Evolutionary conservation across 1,140 invertebrate genomes (phyloP).

Genomic region (Cephus cinctus): DNA sequence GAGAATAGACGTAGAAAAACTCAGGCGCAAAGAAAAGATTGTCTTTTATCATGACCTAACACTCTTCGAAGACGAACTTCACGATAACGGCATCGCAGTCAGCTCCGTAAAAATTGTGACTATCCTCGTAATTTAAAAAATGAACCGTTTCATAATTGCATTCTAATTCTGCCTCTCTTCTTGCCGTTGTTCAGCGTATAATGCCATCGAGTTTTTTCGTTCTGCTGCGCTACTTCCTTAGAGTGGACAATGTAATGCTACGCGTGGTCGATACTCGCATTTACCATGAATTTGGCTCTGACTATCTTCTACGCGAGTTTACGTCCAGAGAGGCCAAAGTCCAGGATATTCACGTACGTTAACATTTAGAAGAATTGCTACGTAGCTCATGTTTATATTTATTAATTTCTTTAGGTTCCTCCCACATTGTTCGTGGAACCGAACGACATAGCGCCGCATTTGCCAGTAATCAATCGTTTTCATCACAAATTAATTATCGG

Average conservation of each 20-base stretch:
- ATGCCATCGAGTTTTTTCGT: slow-evolving; percentile 95
- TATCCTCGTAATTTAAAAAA: slow-evolving; percentile 4
- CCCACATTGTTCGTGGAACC: slow-evolving; percentile 56
- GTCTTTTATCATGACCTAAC: slow-evolving; percentile 92
- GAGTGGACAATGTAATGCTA: slow-evolving; percentile 91
- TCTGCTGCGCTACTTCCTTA: slow-evolving; percentile 85
- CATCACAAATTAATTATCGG: slow-evolving; percentile 52
- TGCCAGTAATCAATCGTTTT: slow-evolving; percentile 51
- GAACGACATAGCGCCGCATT: slow-evolving; percentile 58
- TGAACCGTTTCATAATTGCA: slow-evolving; percentile 11
- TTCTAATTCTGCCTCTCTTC: neutral
- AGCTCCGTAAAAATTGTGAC: slow-evolving; percentile 93
- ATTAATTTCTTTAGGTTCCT: slow-evolving; percentile 45
- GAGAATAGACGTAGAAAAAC: slow-evolving; percentile 84
- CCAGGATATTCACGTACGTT: slow-evolving; percentile 58
- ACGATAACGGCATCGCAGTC: slow-evolving; percentile 94
- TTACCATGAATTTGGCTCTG: slow-evolving; percentile 77
- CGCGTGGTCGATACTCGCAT: slow-evolving; percentile 90
- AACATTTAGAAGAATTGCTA: slow-evolving; percentile 5
- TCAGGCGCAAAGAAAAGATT: slow-evolving; percentile 90
- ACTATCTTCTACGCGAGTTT: slow-evolving; percentile 76
- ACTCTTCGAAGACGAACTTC: slow-evolving; percentile 97
- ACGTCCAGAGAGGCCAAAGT: slow-evolving; percentile 73
- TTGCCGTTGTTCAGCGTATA: slow-evolving; percentile 72
- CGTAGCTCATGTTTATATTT: slow-evolving; percentile 2